Base-by-base conservation (phyloP, 2,797 vertebrate species). In the Crenichthys baileyi region DNA sequence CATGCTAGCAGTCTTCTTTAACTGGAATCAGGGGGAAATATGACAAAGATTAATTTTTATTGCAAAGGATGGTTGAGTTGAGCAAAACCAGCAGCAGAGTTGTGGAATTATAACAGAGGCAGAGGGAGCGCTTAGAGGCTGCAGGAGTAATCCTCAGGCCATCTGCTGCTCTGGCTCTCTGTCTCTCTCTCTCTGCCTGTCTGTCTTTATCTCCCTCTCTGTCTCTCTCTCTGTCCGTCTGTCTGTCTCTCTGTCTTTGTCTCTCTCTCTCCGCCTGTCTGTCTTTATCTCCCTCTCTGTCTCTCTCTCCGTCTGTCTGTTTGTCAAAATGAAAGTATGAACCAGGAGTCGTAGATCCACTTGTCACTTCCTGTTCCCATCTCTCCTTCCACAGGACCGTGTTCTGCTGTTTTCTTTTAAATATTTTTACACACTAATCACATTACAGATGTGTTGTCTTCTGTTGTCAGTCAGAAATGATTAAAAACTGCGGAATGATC, bases 81-180 rank as follows among this genome's bases (percentile, higher is more conserved):
- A 83, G 76, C n/a, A 72, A 53, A 65, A 76, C 61, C 70, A 75
- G 83, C 72, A 77, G 73, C 78, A 56, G 80, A 87, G 85, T 80
- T 73, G 90, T 88, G 90, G 91, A 93, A 93, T 93, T 93, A 91
- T 87, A 81, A 71, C 88, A 85, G 83, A 80, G 81, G 78, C 83
- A 87, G 84, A 79, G 82, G 71, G 84, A 81, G 82, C 79, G 89
- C 85, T 91, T 87, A 95, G 91, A 91, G 93, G 93, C 93, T 92
- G 92, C 73, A 72, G 90, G 86, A 87, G 88, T 96, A 96, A 96
- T 96, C 95, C 94, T 82, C 75, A 77, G 79, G 83, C 95, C 95
- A 95, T 96, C 95, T 96, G 95, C 91, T 94, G 79, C 87, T 82
- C 90, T 70, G 86, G 36, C 72, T 74, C 75, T 70, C 48, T 65